These are phyloP conservation scores for Sitophilus oryzae DNA, from an alignment of 1,140 invertebrate species.

Conservation along the genomic window DNA sequence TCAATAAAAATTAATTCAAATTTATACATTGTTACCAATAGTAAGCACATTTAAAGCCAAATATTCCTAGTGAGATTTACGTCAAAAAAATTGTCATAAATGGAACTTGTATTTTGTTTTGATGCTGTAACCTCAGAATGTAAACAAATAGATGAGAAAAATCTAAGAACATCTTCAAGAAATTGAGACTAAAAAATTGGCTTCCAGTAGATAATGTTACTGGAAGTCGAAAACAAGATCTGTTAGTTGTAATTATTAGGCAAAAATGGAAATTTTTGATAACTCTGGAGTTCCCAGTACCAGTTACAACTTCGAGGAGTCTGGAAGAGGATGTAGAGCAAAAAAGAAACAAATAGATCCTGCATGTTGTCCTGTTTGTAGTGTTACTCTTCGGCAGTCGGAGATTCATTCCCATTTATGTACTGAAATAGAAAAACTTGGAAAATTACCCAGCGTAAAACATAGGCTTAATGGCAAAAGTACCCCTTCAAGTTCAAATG, in stretches of 20 bases:
- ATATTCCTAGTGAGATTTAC: neutral
- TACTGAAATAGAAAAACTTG: conserved; percentile 69
- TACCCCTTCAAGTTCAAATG: conserved; percentile 47
- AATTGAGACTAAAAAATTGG: neutral
- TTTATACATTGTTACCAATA: neutral
- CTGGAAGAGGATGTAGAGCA: conserved; percentile 42
- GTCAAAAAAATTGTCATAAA: neutral
- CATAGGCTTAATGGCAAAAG: conserved; percentile 39
- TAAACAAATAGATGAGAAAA: neutral
- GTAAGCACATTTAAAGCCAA: neutral
- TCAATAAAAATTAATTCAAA: too few species aligned
- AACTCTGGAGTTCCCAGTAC: conserved; percentile 19
- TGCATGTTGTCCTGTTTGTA: conserved; percentile 73
- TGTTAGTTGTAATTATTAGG: neutral
- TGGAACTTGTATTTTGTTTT: neutral
- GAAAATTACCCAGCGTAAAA: conserved; percentile 47
- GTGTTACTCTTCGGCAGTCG: conserved; percentile 63
- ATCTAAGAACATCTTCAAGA: neutral
- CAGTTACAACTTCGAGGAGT: conserved; percentile 37
- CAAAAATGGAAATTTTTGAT: conserved; percentile 22
- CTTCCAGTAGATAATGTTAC: neutral
- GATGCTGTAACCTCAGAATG: neutral
- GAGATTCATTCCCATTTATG: conserved; percentile 71
- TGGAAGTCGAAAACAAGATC: neutral
- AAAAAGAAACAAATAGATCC: conserved; percentile 51